Evolutionary conservation across 2,797 vertebrate species (phyloP).

Genomic region (Sylvilagus floridanus): DNA sequence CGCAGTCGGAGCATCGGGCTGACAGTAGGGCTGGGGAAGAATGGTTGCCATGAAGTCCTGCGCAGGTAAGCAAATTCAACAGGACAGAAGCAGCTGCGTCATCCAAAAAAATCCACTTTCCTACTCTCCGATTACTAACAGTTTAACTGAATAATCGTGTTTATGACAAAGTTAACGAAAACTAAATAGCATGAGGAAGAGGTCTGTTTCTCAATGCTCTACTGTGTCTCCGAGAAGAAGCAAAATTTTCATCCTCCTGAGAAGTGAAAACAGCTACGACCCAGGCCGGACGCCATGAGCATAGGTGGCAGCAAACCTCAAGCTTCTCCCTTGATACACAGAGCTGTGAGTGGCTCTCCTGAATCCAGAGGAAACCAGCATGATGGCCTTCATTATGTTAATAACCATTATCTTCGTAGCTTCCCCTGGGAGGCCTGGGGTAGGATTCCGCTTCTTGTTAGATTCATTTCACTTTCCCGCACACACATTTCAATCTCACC

Average conservation of each 20-base stretch:
- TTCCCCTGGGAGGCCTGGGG: not conserved
- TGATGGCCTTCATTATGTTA: slow-evolving; percentile 63
- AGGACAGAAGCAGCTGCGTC: not conserved
- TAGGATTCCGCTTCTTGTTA: not conserved
- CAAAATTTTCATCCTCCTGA: slow-evolving; percentile 40
- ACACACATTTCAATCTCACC: slow-evolving; percentile 35
- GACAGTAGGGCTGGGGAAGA: not conserved
- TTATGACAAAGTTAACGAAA: not conserved
- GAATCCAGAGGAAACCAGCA: slow-evolving; percentile 40
- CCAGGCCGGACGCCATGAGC: not conserved
- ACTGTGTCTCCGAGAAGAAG: slow-evolving; percentile 37
- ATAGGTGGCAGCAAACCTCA: not conserved
- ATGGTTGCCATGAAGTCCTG: not conserved
- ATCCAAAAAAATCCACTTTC: not conserved
- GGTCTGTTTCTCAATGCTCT: slow-evolving; percentile 24
- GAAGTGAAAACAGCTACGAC: slow-evolving; percentile 37
- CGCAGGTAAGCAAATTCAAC: slow-evolving; percentile 33
- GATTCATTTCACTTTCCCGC: slow-evolving; percentile 49
- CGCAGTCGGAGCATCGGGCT: not conserved
- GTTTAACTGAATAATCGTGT: slow-evolving; percentile 31
- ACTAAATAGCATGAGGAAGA: slow-evolving; percentile 15
- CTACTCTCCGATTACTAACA: not conserved
- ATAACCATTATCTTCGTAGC: not conserved
- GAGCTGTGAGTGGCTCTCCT: not conserved
- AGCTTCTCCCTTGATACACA: slow-evolving; percentile 12